phyloP scores from a whole-genome alignment of 2,113 vertebrate genomes.

The Oryzias javanicus region DNA sequence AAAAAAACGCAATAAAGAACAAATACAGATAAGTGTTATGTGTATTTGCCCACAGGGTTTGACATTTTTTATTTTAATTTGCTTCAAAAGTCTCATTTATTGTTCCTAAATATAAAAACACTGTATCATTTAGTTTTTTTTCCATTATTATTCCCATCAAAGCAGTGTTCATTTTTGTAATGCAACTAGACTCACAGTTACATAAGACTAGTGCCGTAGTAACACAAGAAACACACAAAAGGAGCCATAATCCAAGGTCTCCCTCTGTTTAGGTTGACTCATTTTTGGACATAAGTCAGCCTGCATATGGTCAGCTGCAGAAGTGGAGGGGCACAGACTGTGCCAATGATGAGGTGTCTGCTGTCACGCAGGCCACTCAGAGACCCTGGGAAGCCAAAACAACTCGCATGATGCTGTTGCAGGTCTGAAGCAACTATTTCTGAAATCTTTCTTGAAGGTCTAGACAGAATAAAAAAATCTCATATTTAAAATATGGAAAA shows the following conservation, averaged over 20 bases:
- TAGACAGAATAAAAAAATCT: too few relatives aligned
- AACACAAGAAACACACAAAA: background rate
- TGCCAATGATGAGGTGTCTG: constrained; percentile 86
- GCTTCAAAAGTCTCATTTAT: too few relatives aligned
- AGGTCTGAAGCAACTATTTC: constrained; percentile 69
- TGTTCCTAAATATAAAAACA: too few relatives aligned
- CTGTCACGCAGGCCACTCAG: constrained; percentile 79
- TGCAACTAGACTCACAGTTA: constrained; percentile 5
- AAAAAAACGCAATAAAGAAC: too few relatives aligned
- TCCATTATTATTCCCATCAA: too few relatives aligned
- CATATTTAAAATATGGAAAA: too few relatives aligned
- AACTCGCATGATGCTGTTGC: constrained; percentile 88
- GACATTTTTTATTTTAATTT: too few relatives aligned
- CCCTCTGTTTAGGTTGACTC: constrained; percentile 79
- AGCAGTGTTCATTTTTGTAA: background rate
- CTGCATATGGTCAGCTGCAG: constrained; percentile 90
- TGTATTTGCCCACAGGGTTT: too few relatives aligned
- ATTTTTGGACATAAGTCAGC: constrained; percentile 89
- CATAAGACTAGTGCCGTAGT: background rate
- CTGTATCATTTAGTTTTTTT: too few relatives aligned
- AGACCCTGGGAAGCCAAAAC: constrained; percentile 89
- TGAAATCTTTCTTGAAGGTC: background rate
- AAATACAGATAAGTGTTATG: too few relatives aligned
- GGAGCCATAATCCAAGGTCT: background rate
- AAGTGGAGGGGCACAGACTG: constrained; percentile 83